phyloP scores from a whole-genome alignment of 2,113 vertebrate genomes.

The Albula glossodonta region DNA sequence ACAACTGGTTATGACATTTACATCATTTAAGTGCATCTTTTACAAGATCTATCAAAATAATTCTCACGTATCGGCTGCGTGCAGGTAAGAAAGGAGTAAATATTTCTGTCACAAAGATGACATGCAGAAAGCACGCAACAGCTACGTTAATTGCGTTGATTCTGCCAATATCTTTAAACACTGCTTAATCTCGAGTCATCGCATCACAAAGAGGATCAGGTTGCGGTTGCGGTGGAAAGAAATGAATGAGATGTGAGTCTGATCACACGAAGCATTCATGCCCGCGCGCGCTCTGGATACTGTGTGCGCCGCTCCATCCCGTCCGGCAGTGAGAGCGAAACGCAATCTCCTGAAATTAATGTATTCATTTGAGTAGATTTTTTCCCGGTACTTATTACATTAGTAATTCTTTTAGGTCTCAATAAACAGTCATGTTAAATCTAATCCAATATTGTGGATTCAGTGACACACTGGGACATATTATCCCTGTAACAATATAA shows the following conservation, averaged over 20 bases:
- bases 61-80: neutral
- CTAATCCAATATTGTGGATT: too few relatives aligned
- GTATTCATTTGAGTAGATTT: neutral
- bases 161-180: conserved; percentile 7
- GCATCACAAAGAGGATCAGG: conserved; percentile 16
- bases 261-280: neutral
- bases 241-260: conserved; percentile 20
- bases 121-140: neutral
- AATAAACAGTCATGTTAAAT: neutral
- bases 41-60: neutral
- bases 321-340: neutral
- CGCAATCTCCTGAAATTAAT: conserved; percentile 12
- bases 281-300: conserved; percentile 10
- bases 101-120: neutral
- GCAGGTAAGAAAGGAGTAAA: neutral
- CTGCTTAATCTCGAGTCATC: neutral
- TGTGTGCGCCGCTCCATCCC: conserved; percentile 7
- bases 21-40: conserved; percentile 20
- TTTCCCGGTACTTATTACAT: neutral
- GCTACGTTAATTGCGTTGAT: conserved; percentile 10
- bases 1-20: conserved; percentile 23
- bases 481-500: too few relatives aligned
- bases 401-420: neutral
- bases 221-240: conserved; percentile 9
- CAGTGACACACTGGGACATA: too few relatives aligned